Evolutionary conservation across 2,797 vertebrate species (phyloP).

Genomic region (Notolabrus celidotus): DNA sequence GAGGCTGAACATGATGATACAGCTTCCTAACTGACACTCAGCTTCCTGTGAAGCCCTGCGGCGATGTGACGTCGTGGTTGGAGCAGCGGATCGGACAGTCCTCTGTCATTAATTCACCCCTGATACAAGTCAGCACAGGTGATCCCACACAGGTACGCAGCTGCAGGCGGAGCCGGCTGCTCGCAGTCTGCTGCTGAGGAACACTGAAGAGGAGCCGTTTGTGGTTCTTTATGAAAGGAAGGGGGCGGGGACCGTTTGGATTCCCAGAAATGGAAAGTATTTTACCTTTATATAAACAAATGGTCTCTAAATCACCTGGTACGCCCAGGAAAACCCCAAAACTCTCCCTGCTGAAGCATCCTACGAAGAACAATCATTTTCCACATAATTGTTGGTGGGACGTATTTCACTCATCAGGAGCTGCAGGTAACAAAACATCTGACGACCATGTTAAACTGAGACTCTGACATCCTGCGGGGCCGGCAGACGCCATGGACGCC

Average conservation of each 20-base stretch:
- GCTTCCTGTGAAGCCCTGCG: constrained; percentile 19
- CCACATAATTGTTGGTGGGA: too few species aligned
- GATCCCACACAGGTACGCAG: constrained; percentile 39
- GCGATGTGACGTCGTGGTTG: constrained; percentile 29
- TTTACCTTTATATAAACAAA: constrained; percentile 25
- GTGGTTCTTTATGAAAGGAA: constrained; percentile 33
- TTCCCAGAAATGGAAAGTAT: constrained; percentile 57
- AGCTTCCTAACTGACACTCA: constrained; percentile 7
- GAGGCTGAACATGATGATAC: constrained; percentile 38
- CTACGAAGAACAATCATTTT: background rate
- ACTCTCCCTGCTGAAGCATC: background rate
- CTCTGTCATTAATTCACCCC: constrained; percentile 57
- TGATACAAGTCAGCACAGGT: constrained; percentile 57
- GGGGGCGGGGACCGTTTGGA: constrained; percentile 1
- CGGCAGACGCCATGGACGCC: too few species aligned
- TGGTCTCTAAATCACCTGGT: background rate
- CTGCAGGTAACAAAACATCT: too few species aligned
- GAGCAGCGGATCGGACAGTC: constrained; percentile 27
- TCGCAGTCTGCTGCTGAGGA: constrained; percentile 19
- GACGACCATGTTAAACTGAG: too few species aligned
- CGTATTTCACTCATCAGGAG: too few species aligned
- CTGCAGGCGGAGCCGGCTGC: constrained; percentile 45
- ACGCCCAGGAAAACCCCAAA: background rate
- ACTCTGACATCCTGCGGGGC: too few species aligned
- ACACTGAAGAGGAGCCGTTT: background rate